A percentile compares a stretch with the other conserved stretches of the same genome.
These are phyloP conservation scores for Xanthostigma xanthostigma DNA, from an alignment of 2,888 invertebrate genomes.

Conservation along the genomic window DNA sequence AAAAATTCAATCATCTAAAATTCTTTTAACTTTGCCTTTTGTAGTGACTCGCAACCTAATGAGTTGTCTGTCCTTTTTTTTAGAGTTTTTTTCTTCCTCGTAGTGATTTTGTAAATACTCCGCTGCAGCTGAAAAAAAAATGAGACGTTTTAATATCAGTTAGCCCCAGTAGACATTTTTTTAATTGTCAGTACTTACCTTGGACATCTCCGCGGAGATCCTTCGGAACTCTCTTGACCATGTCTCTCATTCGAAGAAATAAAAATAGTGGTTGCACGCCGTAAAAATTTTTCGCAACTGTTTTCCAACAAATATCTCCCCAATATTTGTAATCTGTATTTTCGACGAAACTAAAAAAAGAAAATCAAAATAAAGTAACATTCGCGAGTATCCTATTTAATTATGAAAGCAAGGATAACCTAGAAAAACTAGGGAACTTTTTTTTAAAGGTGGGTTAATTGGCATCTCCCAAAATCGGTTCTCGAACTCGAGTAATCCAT, in stretches of 20 bases:
- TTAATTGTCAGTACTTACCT: background rate
- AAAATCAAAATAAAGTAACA: background rate
- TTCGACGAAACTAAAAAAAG: background rate
- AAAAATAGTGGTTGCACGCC: constrained; percentile 1
- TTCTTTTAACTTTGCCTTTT: no score
- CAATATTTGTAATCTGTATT: background rate
- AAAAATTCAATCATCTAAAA: no score
- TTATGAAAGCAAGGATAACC: no score
- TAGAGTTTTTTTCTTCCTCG: no score
- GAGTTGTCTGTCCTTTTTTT: no score
- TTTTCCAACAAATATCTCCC: constrained; percentile 1
- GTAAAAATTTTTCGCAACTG: background rate
- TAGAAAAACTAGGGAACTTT: no score
- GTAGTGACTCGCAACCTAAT: no score
- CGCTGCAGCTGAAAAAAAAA: background rate
- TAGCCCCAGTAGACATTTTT: background rate
- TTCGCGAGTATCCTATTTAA: no score
- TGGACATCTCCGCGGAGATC: background rate
- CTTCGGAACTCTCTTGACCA: background rate
- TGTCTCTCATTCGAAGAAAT: background rate
- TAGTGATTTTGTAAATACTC: no score
- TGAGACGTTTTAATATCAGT: background rate
- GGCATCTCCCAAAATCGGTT: no score
- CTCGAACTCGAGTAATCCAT: no score
- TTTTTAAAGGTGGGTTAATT: no score